These are phyloP conservation scores for Nyctibius grandis DNA, from an alignment of 2,797 vertebrate species.

Conservation along the genomic window DNA sequence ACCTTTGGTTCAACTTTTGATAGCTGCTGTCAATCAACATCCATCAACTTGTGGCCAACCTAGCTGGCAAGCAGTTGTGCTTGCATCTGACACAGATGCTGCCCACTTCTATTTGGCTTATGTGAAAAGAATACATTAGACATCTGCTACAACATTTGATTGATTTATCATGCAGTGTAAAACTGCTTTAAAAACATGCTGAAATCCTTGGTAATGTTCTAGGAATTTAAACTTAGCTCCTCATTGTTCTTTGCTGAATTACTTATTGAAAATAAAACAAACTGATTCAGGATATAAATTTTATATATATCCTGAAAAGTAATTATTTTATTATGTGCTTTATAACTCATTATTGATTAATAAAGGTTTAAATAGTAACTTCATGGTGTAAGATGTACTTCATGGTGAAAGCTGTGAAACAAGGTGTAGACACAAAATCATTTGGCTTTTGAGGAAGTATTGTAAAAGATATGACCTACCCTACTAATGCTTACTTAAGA, in stretches of 20 bases:
- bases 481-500: background rate
- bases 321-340: background rate
- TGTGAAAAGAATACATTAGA: conserved; percentile 17
- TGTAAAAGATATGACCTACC: background rate
- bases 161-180: background rate
- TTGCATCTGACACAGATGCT: conserved; percentile 1
- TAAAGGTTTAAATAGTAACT: background rate
- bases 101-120: background rate
- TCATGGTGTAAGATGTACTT: background rate
- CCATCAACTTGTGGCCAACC: background rate
- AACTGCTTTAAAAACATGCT: background rate
- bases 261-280: background rate
- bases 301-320: background rate
- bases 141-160: conserved; percentile 26
- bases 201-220: background rate
- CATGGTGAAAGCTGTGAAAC: background rate
- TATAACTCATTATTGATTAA: background rate
- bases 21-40: background rate
- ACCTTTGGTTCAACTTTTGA: background rate
- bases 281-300: background rate
- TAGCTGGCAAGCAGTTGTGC: background rate
- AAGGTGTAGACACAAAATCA: background rate
- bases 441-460: background rate
- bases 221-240: background rate
- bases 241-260: background rate